phyloP scores from a whole-genome alignment of 2,113 vertebrate species.

The Dasyprocta punctata region DNA sequence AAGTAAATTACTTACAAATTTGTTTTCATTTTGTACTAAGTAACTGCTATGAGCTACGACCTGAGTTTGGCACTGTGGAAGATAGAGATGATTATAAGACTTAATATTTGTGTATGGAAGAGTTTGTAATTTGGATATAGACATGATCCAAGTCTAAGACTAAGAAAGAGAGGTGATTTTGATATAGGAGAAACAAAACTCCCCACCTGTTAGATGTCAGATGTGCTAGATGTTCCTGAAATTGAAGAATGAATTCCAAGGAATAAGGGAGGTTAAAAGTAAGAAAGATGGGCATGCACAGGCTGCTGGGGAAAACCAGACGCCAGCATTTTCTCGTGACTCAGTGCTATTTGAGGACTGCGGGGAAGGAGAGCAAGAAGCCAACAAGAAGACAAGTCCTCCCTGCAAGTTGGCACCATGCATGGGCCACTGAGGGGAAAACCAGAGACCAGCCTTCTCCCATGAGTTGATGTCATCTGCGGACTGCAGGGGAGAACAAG shows the following conservation, averaged over 20 bases:
- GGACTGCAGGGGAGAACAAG: too few species aligned
- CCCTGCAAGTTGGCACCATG: too few species aligned
- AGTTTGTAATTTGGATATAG: not conserved
- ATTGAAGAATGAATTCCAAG: not conserved
- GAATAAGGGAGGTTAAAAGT: not conserved
- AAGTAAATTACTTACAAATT: not conserved
- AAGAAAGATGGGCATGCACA: not conserved
- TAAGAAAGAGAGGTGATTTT: not conserved
- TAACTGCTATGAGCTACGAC: not conserved
- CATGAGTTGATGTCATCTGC: too few species aligned
- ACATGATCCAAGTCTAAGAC: not conserved
- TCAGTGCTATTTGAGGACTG: too few species aligned
- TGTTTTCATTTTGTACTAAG: conserved; percentile 21
- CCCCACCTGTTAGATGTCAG: not conserved
- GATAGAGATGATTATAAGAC: not conserved
- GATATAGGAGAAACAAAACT: not conserved
- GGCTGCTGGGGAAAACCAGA: too few species aligned
- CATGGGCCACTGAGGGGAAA: too few species aligned
- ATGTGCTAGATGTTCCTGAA: not conserved
- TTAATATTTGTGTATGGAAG: not conserved
- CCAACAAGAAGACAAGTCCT: too few species aligned
- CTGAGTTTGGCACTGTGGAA: not conserved
- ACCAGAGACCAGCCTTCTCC: too few species aligned
- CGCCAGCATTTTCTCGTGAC: too few species aligned
- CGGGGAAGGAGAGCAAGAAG: too few species aligned